Evolutionary conservation across 2,113 vertebrate species (phyloP).

Genomic region (Myotis yumanensis): DNA sequence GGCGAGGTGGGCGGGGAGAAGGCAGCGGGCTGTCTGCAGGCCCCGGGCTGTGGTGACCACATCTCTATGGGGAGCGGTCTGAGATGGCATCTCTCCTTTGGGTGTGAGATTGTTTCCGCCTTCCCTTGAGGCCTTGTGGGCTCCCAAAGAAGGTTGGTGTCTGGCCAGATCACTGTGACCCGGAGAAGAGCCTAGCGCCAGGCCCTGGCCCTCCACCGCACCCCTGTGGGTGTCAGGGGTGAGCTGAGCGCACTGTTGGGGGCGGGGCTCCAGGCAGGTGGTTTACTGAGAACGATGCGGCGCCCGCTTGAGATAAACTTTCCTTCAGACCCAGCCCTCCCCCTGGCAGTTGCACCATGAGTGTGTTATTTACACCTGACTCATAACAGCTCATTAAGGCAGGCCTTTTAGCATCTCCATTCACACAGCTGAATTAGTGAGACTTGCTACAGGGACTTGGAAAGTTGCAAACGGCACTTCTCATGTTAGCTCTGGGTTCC

Average conservation of each 20-base stretch:
- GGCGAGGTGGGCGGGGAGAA: too few species aligned
- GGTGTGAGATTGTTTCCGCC: not conserved
- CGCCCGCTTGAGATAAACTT: not conserved
- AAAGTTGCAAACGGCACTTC: not conserved
- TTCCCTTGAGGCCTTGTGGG: not conserved
- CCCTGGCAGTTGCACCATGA: not conserved
- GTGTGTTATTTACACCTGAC: not conserved
- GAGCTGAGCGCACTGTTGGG: too few species aligned
- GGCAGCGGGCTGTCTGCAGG: not conserved
- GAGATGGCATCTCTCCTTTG: not conserved
- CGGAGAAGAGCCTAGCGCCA: not conserved
- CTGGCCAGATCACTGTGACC: not conserved
- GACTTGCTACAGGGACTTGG: not conserved
- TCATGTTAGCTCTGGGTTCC: not conserved
- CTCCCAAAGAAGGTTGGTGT: not conserved
- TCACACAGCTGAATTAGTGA: not conserved
- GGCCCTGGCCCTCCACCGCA: not conserved
- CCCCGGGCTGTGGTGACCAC: not conserved
- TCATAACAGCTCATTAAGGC: constrained; percentile 36
- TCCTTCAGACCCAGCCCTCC: not conserved
- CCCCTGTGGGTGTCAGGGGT: not conserved
- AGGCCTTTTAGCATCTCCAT: not conserved
- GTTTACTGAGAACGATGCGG: not conserved
- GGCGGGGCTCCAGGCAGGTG: not conserved
- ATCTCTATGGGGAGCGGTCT: not conserved